phyloP scores from a whole-genome alignment of 2,797 vertebrate species.

The Chelonia mydas region DNA sequence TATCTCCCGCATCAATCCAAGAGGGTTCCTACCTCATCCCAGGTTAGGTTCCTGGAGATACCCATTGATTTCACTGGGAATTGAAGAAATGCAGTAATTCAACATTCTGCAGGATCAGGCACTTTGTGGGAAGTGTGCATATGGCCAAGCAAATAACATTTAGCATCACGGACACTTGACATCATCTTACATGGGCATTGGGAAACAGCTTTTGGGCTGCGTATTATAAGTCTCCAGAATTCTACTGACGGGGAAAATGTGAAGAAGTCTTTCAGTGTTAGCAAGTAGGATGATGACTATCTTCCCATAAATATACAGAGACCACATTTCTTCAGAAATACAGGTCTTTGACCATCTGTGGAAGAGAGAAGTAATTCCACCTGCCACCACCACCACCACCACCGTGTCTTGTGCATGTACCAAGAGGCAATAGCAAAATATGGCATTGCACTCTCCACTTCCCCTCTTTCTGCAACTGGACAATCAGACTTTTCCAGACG shows the following conservation, averaged over 20 bases:
- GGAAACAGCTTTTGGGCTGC: conserved; percentile 5
- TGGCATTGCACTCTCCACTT: background rate
- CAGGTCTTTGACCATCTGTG: background rate
- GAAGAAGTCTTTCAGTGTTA: background rate
- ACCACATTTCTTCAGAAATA: background rate
- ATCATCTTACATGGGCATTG: background rate
- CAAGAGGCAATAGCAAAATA: background rate
- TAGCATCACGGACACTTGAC: conserved; percentile 20
- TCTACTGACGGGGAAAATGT: background rate
- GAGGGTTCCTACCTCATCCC: background rate
- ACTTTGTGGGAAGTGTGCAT: background rate
- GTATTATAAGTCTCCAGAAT: background rate
- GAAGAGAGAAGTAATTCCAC: background rate
- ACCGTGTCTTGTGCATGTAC: background rate
- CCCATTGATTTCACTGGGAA: too few species aligned
- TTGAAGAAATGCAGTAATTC: background rate
- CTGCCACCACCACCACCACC: background rate
- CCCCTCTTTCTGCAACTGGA: background rate
- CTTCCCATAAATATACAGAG: background rate
- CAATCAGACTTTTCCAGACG: background rate
- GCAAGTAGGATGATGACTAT: background rate
- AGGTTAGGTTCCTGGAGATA: background rate
- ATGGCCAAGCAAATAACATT: background rate
- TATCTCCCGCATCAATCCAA: background rate
- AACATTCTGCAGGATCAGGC: background rate